A percentile compares a stretch with the other conserved stretches of the same genome.
Evolutionary conservation across 1,140 invertebrate species (phyloP).

Genomic region (Limonius californicus): DNA sequence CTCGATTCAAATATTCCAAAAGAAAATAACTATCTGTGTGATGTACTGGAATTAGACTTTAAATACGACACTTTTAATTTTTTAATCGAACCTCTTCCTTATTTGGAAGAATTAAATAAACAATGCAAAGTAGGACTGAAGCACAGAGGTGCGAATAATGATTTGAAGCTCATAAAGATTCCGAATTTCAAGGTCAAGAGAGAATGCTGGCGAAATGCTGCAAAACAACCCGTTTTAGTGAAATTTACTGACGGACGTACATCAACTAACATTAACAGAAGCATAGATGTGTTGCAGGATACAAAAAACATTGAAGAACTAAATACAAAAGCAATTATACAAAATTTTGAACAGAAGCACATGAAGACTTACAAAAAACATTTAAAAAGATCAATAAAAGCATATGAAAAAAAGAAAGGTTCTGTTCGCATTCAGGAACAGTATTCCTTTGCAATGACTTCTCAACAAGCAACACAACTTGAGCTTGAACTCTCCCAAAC

Average conservation of each 20-base stretch:
- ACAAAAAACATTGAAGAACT: no score
- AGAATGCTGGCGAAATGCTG: not conserved
- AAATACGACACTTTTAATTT: not conserved
- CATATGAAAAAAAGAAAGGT: not conserved
- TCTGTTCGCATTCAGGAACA: not conserved
- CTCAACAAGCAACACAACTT: no score
- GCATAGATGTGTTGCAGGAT: no score
- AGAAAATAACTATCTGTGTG: constrained; percentile 13
- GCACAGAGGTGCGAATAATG: constrained; percentile 33
- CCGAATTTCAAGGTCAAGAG: constrained; percentile 9
- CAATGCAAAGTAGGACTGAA: constrained; percentile 8
- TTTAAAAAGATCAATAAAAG: constrained; percentile 12
- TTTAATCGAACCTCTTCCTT: not conserved
- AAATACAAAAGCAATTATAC: not conserved
- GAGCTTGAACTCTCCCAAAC: no score
- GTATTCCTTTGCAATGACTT: not conserved
- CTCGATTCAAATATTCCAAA: constrained; percentile 4
- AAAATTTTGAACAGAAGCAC: constrained; percentile 21
- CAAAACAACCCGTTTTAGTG: not conserved
- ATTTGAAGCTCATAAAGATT: constrained; percentile 24
- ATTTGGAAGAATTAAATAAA: constrained; percentile 21
- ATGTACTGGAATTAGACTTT: not conserved
- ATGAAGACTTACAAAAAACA: constrained; percentile 11
- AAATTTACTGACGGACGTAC: not conserved
- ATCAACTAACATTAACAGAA: not conserved